A percentile compares a stretch with the other conserved stretches of the same genome.
Evolutionary conservation across 2,797 vertebrate species (phyloP).

Genomic region (Cyprinella venusta): DNA sequence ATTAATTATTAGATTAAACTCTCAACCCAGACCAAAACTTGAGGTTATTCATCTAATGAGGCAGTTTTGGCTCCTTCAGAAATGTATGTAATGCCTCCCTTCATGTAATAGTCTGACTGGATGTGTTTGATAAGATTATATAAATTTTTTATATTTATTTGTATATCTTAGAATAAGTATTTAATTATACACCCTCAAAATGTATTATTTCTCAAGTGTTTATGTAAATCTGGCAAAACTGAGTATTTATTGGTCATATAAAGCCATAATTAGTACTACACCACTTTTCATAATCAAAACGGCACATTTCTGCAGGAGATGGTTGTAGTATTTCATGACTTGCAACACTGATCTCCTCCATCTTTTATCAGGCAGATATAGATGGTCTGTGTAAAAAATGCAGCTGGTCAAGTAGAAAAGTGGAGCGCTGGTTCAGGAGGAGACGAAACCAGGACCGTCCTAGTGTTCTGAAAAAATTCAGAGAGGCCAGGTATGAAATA

Average conservation of each 20-base stretch:
- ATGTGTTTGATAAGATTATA: background rate
- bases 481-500: constrained; percentile 85
- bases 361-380: constrained; percentile 80
- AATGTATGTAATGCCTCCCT: background rate
- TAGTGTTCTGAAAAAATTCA: constrained; percentile 88
- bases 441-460: constrained; percentile 85
- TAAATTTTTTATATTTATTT: background rate
- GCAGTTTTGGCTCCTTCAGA: background rate
- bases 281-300: background rate
- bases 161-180: background rate
- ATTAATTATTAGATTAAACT: background rate
- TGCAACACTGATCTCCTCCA: background rate
- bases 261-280: background rate
- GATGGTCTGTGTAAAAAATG: constrained; percentile 91
- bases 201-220: background rate
- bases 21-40: background rate
- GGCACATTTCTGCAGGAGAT: background rate
- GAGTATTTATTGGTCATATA: background rate
- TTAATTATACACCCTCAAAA: background rate
- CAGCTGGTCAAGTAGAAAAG: constrained; percentile 79
- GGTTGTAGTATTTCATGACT: background rate
- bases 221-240: background rate
- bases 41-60: background rate
- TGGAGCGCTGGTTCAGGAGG: constrained; percentile 91
- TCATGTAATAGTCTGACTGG: background rate